These are phyloP conservation scores for Psilopsiagon aymara DNA, from an alignment of 2,113 vertebrate genomes.

Conservation along the genomic window DNA sequence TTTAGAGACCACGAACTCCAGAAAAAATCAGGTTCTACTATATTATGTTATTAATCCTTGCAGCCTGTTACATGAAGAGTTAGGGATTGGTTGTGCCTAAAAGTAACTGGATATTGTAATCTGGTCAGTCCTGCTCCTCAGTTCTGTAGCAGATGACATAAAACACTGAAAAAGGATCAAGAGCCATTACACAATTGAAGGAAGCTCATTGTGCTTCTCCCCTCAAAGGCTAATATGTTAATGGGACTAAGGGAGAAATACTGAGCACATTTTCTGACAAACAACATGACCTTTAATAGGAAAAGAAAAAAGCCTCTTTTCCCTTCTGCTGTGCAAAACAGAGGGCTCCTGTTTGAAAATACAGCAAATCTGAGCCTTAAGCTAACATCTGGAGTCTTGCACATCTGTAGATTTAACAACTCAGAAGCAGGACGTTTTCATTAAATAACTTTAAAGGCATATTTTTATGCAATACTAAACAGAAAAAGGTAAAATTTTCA, in stretches of 20 bases:
- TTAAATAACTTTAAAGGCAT: background rate
- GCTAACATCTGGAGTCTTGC: conserved; percentile 11
- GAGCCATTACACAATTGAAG: background rate
- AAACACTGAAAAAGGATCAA: background rate
- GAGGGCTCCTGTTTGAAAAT: conserved; percentile 3
- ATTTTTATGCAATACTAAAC: background rate
- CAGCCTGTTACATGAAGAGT: background rate
- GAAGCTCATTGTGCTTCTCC: background rate
- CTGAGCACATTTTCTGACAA: conserved; percentile 5
- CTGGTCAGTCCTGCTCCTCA: background rate
- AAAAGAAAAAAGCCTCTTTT: background rate
- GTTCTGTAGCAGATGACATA: background rate
- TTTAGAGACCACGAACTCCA: background rate
- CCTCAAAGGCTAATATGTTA: background rate
- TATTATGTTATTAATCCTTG: background rate
- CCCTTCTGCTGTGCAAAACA: background rate
- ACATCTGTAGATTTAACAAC: background rate
- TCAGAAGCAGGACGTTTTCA: background rate
- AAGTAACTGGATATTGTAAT: background rate
- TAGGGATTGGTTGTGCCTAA: background rate
- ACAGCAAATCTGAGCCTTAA: background rate
- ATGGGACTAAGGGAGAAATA: background rate
- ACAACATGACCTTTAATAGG: conserved; percentile 21
- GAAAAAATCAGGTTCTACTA: background rate
- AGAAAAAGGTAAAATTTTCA: background rate